Conservation (phyloP, 2,113 vertebrate genomes). For the rat (Rattus norvegicus) region GRCr8 NC_086019.1:78130501-78131000, state of each 20-base stretch:
- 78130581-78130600: neutral
- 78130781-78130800: neutral
- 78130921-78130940: fast-evolving
- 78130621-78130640: neutral
- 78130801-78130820: neutral
- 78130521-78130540: fast-evolving
- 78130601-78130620: too few species aligned
- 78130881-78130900: neutral
- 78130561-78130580: too few species aligned
- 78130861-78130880: too few species aligned
- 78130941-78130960: neutral
- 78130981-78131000: neutral
- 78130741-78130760: neutral
- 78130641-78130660: fast-evolving
- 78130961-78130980: neutral
- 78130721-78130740: too few species aligned
- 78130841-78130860: neutral
- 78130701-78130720: neutral
- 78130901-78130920: fast-evolving
- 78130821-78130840: neutral
- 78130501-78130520: neutral
- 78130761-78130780: neutral
- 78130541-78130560: fast-evolving
- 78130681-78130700: fast-evolving
- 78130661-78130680: neutral